Percentiles rank a stretch among this genome's conserved stretches.
Evolutionary conservation across 2,113 vertebrate species (phyloP).

Genomic region (Carollia perspicillata): DNA sequence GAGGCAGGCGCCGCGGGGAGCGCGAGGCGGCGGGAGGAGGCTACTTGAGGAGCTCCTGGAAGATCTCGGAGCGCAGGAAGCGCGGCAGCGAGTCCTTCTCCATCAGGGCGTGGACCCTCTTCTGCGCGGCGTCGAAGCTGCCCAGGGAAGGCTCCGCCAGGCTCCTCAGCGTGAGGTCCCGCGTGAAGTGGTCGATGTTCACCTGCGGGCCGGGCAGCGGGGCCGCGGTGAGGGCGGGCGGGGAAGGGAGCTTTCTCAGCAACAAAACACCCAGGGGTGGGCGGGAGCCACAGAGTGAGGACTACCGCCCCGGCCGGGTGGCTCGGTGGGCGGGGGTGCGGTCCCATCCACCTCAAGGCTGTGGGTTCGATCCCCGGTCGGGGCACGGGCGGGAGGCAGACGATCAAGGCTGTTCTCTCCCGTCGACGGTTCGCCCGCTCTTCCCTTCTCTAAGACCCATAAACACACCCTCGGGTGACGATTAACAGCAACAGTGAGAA

Average conservation of each 20-base stretch:
- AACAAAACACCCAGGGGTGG: neutral
- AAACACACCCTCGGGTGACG: too few species aligned
- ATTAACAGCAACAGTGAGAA: neutral
- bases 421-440: too few species aligned
- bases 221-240: too few species aligned
- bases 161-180: conserved; percentile 92
- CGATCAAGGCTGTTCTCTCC: too few species aligned
- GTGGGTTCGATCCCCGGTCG: too few species aligned
- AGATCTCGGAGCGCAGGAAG: conserved; percentile 91
- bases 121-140: conserved; percentile 95
- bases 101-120: conserved; percentile 93
- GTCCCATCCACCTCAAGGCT: too few species aligned
- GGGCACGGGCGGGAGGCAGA: too few species aligned
- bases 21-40: too few species aligned
- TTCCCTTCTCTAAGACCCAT: too few species aligned
- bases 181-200: conserved; percentile 97
- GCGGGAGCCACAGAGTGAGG: neutral
- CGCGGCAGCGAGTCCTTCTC: conserved; percentile 97
- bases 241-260: neutral
- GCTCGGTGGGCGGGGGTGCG: too few species aligned
- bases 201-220: conserved; percentile 82
- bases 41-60: conserved; percentile 90
- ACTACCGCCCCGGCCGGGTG: too few species aligned
- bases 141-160: conserved; percentile 88
- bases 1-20: too few species aligned